A percentile compares a stretch with the other conserved stretches of the same genome.
These are phyloP conservation scores for Hormiphora californensis DNA, from an alignment of 37 sponge, comb jelly and placozoan genomes.

Conservation along the genomic window DNA sequence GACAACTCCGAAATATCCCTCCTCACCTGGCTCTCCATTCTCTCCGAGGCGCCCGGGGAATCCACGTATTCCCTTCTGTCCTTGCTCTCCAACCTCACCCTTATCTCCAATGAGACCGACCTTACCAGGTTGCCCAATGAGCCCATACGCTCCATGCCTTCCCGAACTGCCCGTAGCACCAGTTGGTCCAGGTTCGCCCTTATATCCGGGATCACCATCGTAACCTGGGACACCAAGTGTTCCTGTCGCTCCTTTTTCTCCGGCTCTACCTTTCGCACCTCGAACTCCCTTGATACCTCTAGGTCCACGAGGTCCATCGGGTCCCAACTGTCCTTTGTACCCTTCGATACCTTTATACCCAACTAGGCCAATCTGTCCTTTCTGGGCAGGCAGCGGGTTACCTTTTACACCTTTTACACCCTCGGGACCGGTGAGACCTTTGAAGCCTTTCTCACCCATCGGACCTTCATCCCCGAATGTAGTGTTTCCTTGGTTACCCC, in stretches of 20 bases:
- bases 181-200: background rate
- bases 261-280: background rate
- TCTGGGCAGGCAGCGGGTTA: background rate
- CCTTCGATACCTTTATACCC: background rate
- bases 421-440: background rate
- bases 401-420: slow-evolving; percentile 35
- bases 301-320: background rate
- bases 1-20: background rate
- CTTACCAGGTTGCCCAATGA: background rate
- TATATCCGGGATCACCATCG: background rate
- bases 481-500: background rate
- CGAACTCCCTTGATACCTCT: background rate
- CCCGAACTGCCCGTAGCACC: slow-evolving; percentile 21
- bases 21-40: slow-evolving; percentile 1
- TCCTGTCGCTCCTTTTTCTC: background rate
- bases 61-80: slow-evolving; percentile 40
- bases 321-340: background rate
- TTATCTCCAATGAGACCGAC: background rate
- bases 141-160: slow-evolving; percentile 19
- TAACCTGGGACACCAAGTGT: background rate
- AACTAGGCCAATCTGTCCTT: background rate
- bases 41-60: slow-evolving; percentile 17
- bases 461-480: slow-evolving; percentile 13
- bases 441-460: slow-evolving; percentile 6
- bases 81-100: slow-evolving; percentile 34